Evolutionary conservation across 2,797 vertebrate genomes (phyloP).

Genomic region (Arremon aurantiirostris): DNA sequence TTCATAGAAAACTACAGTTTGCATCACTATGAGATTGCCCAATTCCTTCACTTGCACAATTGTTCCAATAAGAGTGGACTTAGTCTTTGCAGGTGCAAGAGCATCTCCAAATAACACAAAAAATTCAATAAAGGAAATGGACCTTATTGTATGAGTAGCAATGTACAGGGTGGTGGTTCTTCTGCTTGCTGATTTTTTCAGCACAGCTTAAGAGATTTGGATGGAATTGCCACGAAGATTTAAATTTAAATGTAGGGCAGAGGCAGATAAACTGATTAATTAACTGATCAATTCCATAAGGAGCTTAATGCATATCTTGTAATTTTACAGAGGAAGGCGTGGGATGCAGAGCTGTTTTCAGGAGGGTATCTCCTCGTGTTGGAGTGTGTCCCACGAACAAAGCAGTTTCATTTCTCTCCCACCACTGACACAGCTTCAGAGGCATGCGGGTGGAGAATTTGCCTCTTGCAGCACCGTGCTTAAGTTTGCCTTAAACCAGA

Average conservation of each 20-base stretch:
- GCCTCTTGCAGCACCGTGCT: background rate
- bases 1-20: conserved; percentile 21
- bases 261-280: conserved; percentile 55
- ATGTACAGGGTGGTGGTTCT: background rate
- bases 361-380: background rate
- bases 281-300: conserved; percentile 54
- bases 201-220: conserved; percentile 10
- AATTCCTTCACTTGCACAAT: conserved; percentile 21
- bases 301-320: background rate
- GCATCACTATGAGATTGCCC: background rate
- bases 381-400: background rate
- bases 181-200: background rate
- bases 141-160: background rate
- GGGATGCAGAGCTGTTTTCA: background rate
- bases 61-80: background rate
- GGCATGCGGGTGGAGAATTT: background rate
- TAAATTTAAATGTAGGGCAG: conserved; percentile 39
- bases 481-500: background rate
- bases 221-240: background rate
- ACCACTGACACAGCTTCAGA: background rate
- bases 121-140: background rate
- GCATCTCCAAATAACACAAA: background rate
- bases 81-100: conserved; percentile 8
- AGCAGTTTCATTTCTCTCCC: background rate
- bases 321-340: background rate